Conservation (phyloP, 2,888 invertebrate species). For the Rhyacophila evoluta region DNA sequence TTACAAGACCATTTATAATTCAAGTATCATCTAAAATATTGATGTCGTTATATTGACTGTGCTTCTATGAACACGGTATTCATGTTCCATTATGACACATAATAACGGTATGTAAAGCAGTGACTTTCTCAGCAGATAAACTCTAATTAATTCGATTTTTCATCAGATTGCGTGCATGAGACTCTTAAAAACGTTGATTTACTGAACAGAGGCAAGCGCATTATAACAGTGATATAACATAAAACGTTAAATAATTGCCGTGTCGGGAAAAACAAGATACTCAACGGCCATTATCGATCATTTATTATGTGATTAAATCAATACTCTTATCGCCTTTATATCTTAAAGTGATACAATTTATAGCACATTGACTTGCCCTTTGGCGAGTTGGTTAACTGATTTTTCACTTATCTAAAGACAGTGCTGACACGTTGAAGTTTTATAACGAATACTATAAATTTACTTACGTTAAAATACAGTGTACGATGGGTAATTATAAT, state of each 20-base stretch:
- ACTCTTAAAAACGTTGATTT: background rate
- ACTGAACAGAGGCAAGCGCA: background rate
- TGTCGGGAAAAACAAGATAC: background rate
- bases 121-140: background rate
- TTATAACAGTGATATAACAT: background rate
- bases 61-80: background rate
- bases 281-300: constrained; percentile 9
- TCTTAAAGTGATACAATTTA: constrained; percentile 1
- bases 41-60: too few species aligned
- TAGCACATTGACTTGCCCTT: background rate
- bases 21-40: too few species aligned
- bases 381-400: constrained; percentile 1
- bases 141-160: background rate
- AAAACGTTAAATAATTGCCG: background rate
- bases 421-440: background rate
- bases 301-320: constrained; percentile 20
- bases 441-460: background rate
- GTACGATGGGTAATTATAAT: too few species aligned
- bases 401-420: background rate
- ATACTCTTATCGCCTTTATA: background rate
- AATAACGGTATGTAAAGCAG: background rate
- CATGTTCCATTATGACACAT: background rate
- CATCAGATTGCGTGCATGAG: background rate
- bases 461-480: too few species aligned
- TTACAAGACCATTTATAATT: too few species aligned